phyloP scores from a whole-genome alignment of 2,888 invertebrate species.

The Eudemis profundana region DNA sequence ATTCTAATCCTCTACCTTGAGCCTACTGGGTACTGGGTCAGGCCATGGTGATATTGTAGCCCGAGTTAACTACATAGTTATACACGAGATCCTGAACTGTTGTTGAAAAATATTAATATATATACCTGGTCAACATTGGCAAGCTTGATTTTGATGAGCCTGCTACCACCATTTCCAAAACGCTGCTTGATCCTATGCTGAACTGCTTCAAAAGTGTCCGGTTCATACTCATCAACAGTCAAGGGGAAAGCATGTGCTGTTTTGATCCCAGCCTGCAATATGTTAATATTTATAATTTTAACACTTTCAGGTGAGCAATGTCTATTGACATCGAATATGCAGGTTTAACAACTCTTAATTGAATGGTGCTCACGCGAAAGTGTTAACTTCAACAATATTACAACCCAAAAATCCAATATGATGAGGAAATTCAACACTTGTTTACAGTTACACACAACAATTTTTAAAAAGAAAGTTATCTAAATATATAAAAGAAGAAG shows the following conservation, averaged over 20 bases:
- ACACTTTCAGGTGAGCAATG: too few species aligned
- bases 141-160: slow-evolving; percentile 87
- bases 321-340: not conserved
- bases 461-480: too few species aligned
- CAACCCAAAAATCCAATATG: too few species aligned
- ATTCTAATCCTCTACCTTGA: too few species aligned
- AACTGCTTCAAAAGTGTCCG: slow-evolving; percentile 85
- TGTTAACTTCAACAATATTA: too few species aligned
- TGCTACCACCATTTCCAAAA: slow-evolving; percentile 85
- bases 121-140: slow-evolving; percentile 87
- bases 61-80: not conserved
- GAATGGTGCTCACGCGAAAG: too few species aligned
- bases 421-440: too few species aligned
- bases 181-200: slow-evolving; percentile 86
- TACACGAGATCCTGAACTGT: not conserved
- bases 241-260: slow-evolving; percentile 83
- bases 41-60: too few species aligned
- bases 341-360: too few species aligned
- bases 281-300: slow-evolving; percentile 43
- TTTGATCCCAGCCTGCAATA: slow-evolving; percentile 70
- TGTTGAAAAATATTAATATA: slow-evolving; percentile 20
- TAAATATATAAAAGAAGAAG: too few species aligned
- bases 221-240: slow-evolving; percentile 86
- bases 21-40: too few species aligned
- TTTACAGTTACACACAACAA: too few species aligned